Evolutionary conservation across 53 echinoderm and acorn worm species (phyloP), one percentile per base, ranked within the genome.

Genomic region (Arbacia lixula): DNA sequence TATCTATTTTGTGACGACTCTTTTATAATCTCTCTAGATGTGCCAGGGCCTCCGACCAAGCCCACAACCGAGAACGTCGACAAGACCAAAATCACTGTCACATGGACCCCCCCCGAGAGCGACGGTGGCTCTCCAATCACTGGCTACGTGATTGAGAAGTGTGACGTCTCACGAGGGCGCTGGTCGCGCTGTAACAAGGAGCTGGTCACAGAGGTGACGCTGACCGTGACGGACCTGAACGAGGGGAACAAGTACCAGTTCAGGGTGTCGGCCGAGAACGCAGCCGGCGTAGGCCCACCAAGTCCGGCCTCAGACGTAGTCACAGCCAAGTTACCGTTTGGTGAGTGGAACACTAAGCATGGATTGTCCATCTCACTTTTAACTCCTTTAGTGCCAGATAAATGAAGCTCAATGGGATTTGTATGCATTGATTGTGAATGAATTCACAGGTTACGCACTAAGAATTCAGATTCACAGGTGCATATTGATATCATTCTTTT

Each of bases 91-190:
- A 93, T 91, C 75, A 91, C 88, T 6, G 51, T 93, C 16, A 86
- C 82, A 6, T 91, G 91, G 94, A 88, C 86, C 52, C 76, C 91
- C 61, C 94, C 94, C 56, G 77, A 64, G 36, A 86, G 68, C 39
- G 91, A 93, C 33, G 94, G 94, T 21, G 94, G 94, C 39, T 81
- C 77, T 52, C 86, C 85, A 30, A 66, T 93, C 74, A 93, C 68
- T 2, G 66, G 85, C 58, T 93, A 90, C 85, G 66, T 87, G 49
- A 43, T 93, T 71, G 93, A 93, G 53, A 87, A 71, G 81, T 87
- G 87, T 26, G 93, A 93, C 31, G 69, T 35, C 9, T 61, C 85
- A 17, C 39, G 86, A 33, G 86, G 83, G n/a, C 65, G 90, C 61
- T 93, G 93, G 93, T 58, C 53, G 9, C 84, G 78, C 35, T 90